phyloP scores from a whole-genome alignment of 2,888 invertebrate species.

The Anagyrus pseudococci region DNA sequence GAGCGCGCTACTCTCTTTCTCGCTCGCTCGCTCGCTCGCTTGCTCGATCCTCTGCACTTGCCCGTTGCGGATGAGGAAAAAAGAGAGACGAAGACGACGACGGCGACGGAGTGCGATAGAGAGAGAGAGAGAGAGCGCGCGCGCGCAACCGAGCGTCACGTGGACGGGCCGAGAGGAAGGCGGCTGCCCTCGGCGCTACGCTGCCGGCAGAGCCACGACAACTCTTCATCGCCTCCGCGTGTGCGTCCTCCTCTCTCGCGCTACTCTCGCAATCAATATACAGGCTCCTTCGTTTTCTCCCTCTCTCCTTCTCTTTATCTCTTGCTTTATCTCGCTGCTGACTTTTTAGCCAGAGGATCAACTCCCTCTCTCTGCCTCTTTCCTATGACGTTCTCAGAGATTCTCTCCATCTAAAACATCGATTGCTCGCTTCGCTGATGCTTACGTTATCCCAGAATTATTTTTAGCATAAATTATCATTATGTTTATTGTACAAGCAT shows the following conservation, averaged over 20 bases:
- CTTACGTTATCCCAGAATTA: too few species aligned
- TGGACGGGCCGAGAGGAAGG: constrained; percentile 32
- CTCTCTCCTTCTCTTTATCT: neutral
- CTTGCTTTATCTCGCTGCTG: too few species aligned
- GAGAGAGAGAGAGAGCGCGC: constrained; percentile 18
- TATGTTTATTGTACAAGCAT: too few species aligned
- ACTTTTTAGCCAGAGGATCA: too few species aligned
- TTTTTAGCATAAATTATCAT: too few species aligned
- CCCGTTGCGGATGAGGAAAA: neutral
- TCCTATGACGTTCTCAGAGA: too few species aligned
- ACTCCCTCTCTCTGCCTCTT: constrained; percentile 1
- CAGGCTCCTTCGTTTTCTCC: neutral
- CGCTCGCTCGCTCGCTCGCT: neutral
- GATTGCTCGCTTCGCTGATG: too few species aligned
- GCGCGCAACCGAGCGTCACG: constrained; percentile 42
- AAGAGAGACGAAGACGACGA: neutral
- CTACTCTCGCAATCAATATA: constrained; percentile 16
- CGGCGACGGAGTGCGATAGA: too few species aligned
- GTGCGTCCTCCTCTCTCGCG: constrained; percentile 15
- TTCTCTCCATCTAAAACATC: too few species aligned
- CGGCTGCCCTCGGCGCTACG: neutral
- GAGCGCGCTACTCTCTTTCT: constrained; percentile 26
- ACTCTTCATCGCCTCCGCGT: constrained; percentile 12
- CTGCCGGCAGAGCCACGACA: too few species aligned
- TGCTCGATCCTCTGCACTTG: neutral